phyloP scores from a whole-genome alignment of 2,797 vertebrate genomes.

The Poecilia velifera region DNA sequence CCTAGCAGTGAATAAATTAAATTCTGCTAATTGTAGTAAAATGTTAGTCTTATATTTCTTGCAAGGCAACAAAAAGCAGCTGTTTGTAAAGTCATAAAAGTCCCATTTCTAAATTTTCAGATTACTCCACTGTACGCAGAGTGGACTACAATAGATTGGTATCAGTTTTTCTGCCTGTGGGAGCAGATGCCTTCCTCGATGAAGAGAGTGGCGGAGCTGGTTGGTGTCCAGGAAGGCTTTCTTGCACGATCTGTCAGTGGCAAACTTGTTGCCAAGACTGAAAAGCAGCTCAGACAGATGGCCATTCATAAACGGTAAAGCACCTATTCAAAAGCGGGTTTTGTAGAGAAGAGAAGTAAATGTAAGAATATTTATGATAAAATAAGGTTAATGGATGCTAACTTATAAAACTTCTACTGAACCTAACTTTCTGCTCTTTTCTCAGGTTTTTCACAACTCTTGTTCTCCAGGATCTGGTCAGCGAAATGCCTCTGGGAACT shows the following conservation, averaged over 20 bases:
- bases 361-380: too few species aligned
- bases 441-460: conserved; percentile 96
- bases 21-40: neutral
- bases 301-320: conserved; percentile 94
- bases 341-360: too few species aligned
- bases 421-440: conserved; percentile 9
- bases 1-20: neutral
- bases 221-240: conserved; percentile 95
- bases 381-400: neutral
- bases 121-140: conserved; percentile 94
- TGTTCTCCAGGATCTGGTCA: conserved; percentile 93
- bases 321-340: neutral
- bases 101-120: conserved; percentile 67
- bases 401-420: neutral
- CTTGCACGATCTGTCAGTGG: conserved; percentile 92
- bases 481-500: conserved; percentile 87
- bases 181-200: conserved; percentile 92
- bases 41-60: neutral
- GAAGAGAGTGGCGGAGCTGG: conserved; percentile 95
- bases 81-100: neutral
- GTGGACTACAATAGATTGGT: conserved; percentile 97
- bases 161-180: conserved; percentile 96
- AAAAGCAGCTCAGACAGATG: conserved; percentile 94
- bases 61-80: conserved; percentile 2
- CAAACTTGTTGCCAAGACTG: conserved; percentile 89